phyloP scores from a whole-genome alignment of 2,888 invertebrate genomes.

The Argyresthia albistria region DNA sequence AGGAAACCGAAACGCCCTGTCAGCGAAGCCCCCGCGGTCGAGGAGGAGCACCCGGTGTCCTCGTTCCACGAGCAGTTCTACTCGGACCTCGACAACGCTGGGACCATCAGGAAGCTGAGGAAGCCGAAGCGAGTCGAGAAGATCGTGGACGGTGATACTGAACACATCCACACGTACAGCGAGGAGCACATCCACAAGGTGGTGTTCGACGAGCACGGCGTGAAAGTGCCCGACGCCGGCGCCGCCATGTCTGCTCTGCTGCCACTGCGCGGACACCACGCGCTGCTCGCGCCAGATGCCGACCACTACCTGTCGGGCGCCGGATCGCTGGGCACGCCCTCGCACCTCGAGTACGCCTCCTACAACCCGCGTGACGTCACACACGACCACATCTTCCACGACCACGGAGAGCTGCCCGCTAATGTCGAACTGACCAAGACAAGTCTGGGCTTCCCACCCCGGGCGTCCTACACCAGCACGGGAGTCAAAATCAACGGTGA shows the following conservation, averaged over 20 bases:
- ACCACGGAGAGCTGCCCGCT: slow-evolving; percentile 58
- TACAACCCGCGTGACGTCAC: slow-evolving; percentile 64
- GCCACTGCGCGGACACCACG: slow-evolving; percentile 36
- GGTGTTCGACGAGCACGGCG: slow-evolving; percentile 39
- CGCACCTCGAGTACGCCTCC: slow-evolving; percentile 51
- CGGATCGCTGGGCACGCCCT: slow-evolving; percentile 43
- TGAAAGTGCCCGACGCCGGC: slow-evolving; percentile 27
- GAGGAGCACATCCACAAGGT: slow-evolving; percentile 66
- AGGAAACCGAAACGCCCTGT: slow-evolving; percentile 46
- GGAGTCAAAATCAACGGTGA: slow-evolving; percentile 41
- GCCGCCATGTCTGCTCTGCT: slow-evolving; percentile 30
- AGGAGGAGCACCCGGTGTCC: slow-evolving; percentile 53
- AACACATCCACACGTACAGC: slow-evolving; percentile 66
- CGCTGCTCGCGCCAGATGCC: slow-evolving; percentile 34
- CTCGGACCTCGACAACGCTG: slow-evolving; percentile 56
- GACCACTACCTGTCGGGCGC: slow-evolving; percentile 32
- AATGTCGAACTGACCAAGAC: slow-evolving; percentile 44
- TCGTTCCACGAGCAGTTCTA: slow-evolving; percentile 64
- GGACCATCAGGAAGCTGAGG: slow-evolving; percentile 52
- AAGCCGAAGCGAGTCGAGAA: slow-evolving; percentile 66
- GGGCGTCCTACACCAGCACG: slow-evolving; percentile 47
- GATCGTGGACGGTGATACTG: slow-evolving; percentile 64
- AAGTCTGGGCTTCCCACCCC: slow-evolving; percentile 38
- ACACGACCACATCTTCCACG: slow-evolving; percentile 63
- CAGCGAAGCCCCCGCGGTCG: slow-evolving; percentile 18